Percentiles rank a stretch among this genome's conserved stretches.
These are phyloP conservation scores for Stichopus horrens DNA, from an alignment of 53 echinoderm and acorn worm genomes.

Conservation along the genomic window DNA sequence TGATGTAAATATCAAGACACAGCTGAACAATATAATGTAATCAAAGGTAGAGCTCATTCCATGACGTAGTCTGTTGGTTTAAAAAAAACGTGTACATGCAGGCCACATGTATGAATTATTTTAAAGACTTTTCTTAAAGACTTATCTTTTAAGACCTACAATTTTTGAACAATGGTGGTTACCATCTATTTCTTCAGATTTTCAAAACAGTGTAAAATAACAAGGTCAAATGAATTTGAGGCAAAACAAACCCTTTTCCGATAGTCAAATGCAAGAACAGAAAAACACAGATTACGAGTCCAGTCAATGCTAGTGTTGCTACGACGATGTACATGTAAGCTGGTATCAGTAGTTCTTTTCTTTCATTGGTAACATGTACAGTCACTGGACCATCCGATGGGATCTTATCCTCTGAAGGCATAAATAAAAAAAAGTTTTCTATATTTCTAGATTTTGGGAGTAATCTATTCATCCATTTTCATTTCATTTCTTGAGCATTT, in stretches of 20 bases:
- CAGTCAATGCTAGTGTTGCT: neutral
- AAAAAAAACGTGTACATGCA: neutral
- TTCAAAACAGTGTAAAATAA: no score
- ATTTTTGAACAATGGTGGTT: no score
- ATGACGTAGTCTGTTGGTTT: neutral
- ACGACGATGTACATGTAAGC: neutral
- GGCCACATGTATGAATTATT: no score
- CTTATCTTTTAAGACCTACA: no score
- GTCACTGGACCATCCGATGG: neutral
- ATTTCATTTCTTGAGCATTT: neutral
- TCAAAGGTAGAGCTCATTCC: neutral
- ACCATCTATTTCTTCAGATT: no score
- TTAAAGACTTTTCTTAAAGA: no score
- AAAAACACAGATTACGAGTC: neutral
- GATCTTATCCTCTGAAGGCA: neutral
- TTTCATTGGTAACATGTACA: neutral
- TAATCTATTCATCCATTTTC: neutral
- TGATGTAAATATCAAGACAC: constrained; percentile 5
- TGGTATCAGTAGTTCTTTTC: neutral
- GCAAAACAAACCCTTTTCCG: neutral
- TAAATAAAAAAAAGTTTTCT: neutral
- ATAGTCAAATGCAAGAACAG: neutral
- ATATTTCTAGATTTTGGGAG: neutral
- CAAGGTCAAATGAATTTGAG: no score
- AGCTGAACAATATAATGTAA: neutral